A percentile compares a stretch with the other conserved stretches of the same genome.
phyloP scores from a whole-genome alignment of 30 jellyfish, hydroid and myxozoan genomes.

The Hydractinia symbiolongicarpus region DNA sequence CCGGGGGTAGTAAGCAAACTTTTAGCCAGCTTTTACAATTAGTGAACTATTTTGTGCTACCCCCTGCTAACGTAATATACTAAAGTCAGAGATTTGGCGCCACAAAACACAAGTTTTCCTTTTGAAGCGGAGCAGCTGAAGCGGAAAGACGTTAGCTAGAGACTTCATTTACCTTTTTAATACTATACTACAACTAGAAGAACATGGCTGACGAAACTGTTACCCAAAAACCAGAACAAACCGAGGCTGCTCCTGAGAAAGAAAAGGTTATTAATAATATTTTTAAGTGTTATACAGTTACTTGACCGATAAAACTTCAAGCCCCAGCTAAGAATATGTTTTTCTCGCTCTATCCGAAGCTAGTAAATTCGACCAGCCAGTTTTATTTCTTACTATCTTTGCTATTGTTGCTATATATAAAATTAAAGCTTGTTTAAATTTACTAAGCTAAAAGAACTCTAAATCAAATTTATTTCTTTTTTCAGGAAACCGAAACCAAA shows the following conservation, averaged over 20 bases:
- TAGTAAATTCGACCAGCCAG: no score
- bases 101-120: neutral
- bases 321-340: no score
- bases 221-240: constrained; percentile 17
- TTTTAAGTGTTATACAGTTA: no score
- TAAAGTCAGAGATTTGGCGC: constrained; percentile 7
- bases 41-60: neutral
- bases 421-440: no score
- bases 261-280: neutral
- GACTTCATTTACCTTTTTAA: neutral
- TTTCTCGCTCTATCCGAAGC: no score
- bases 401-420: no score
- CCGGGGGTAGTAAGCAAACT: no score
- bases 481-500: constrained; percentile 7
- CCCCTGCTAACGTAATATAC: constrained; percentile 8
- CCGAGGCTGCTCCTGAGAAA: constrained; percentile 15
- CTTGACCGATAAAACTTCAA: no score
- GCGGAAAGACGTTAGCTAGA: neutral
- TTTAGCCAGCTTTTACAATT: no score
- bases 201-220: constrained; percentile 30
- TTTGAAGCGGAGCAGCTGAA: constrained; percentile 3
- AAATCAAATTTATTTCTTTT: neutral
- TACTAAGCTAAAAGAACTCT: no score
- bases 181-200: neutral
- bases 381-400: no score